These are phyloP conservation scores for Laticauda colubrina DNA, from an alignment of 2,113 vertebrate genomes.

Conservation along the genomic window DNA sequence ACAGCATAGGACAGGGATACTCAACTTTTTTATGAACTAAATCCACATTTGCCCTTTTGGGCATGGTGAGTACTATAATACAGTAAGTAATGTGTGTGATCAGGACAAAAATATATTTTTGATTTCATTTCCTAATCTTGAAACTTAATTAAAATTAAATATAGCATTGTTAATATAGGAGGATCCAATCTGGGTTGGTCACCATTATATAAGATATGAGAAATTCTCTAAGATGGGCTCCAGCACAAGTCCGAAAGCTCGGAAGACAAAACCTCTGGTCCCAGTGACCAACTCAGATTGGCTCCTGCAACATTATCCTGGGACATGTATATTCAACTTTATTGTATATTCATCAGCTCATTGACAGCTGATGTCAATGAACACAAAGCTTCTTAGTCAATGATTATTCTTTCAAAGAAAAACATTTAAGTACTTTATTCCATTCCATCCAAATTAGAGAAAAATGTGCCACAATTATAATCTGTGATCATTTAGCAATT, in stretches of 20 bases:
- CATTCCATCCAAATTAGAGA: not conserved
- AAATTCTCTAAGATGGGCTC: no score
- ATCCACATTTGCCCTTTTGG: not conserved
- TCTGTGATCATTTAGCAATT: conserved; percentile 11
- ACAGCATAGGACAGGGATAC: not conserved
- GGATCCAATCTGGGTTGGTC: no score
- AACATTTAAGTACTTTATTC: not conserved
- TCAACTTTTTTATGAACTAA: not conserved
- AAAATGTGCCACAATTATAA: not conserved
- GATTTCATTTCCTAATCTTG: not conserved
- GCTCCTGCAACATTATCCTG: no score
- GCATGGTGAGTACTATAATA: not conserved
- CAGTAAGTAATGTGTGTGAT: not conserved
- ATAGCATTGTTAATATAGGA: not conserved
- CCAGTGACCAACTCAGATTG: no score
- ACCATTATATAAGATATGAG: no score
- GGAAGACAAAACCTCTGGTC: no score
- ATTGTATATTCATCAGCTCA: no score
- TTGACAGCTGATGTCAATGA: not conserved
- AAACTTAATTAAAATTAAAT: not conserved
- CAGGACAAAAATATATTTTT: not conserved
- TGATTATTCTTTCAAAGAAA: not conserved
- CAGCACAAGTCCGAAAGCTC: no score
- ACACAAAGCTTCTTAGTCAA: not conserved
- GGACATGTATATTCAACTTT: no score